Base-by-base conservation (phyloP, 2,888 invertebrate species). In the Ernsta delagoae region DNA sequence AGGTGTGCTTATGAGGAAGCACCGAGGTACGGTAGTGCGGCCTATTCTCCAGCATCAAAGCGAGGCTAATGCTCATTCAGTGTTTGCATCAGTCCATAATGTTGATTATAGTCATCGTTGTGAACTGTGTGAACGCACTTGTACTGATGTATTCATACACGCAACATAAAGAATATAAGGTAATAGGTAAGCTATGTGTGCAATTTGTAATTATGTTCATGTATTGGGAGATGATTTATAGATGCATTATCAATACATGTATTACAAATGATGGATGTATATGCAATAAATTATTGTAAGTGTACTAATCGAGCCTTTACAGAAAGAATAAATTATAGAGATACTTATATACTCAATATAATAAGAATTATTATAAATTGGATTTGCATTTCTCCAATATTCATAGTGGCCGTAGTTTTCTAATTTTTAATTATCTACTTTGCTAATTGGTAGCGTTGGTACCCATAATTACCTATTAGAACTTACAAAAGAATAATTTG, bases 101-200 rank as follows among this genome's bases (percentile, higher is more conserved):
- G 82, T 83, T 88, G 89, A 90, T 90, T 89, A 89, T 84, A 87
- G 84, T 83, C 85, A 84, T 87, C 79, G 82, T 78, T 77, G 74
- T 78, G 78, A 81, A 75, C 80, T 78, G 70, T 72, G 79, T 80
- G 80, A 85, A 81, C 81, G 83, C 48, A 48, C 84, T 76, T 73
- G 72, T 72, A 71, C 78, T 83, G 79, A 83, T 83, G 83, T 83
- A 81, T 81, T 85, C 82, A 83, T 83, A 80, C 81, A 84, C 77
- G 83, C 80, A 81, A 79, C 56, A 45, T 54, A 62, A 68, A 68
- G 61, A 68, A 68, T 68, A 68, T 68, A 68, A 62, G 61, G 67
- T 68, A 62, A 67, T 61, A 41, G 41, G 41, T 41, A 62, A 56
- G 54, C 67, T 59, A 66, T 53, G 61, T 67, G 61, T 56, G 67